Base-by-base conservation (phyloP, 2,113 vertebrate species). In the Halcyon malimbica region DNA sequence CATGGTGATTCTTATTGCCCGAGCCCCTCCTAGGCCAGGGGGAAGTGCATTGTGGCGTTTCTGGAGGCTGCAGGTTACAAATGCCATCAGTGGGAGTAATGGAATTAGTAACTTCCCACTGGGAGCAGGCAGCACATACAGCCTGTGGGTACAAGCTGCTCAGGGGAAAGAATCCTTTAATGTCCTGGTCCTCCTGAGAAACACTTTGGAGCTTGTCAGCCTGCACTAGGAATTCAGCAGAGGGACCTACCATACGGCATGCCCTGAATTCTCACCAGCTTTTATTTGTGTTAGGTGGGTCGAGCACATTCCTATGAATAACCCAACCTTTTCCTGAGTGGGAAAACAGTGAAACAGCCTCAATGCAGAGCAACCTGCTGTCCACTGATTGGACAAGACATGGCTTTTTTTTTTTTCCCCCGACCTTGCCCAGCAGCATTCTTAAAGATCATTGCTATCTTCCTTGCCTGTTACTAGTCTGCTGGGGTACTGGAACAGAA, bases 371-470 rank as follows among this genome's bases (percentile, higher is more conserved):
- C 59, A 60, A 69, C 24, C 59, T 63, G 48, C 79, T 63, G 63
- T 39, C 83, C 65, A 21, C 16, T 54, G 65, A 71, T 25, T 68
- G 79, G 91, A 54, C 73, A 56, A 39, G 29, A 60, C 59, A 89
- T 17, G 25, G 20, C 39, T 13, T 42, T 44, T 68, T 73, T 86
- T 83, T 62, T 11, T 53, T 53, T 51, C 51, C 20, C 70, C 35
- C 93, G 82, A 59, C 83, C 95, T 94, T 89, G 96, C 77, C 92
- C n/a, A 93, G 96, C 96, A 87, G 89, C 96, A 96, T 96, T 96
- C 86, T 92, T 93, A 89, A 73, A 39, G 23, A 65, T 53, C 17
- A 1, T 15, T 75, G 60, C 48, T 83, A 5, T 71, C 64, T 81
- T 75, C 77, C 65, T 92, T 84, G 69, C 56, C 42, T 78, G 44